phyloP scores from a whole-genome alignment of 2,113 vertebrate genomes.

The Nerophis lumbriciformis region DNA sequence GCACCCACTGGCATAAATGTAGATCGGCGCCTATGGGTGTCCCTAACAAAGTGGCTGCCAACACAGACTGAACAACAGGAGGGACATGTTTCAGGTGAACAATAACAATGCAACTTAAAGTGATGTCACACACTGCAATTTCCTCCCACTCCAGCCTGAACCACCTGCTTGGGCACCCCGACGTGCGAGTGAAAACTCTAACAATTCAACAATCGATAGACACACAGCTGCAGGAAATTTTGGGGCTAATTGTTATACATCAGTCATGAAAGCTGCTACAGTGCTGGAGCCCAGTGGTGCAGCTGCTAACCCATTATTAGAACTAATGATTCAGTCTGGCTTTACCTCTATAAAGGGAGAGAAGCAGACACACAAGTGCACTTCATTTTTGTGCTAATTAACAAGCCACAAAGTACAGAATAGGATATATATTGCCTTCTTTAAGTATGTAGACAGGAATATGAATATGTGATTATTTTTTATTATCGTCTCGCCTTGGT shows the following conservation, averaged over 20 bases:
- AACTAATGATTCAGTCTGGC: background rate
- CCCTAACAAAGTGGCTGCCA: background rate
- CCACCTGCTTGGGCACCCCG: slow-evolving; percentile 12
- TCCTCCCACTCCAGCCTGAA: background rate
- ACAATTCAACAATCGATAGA: slow-evolving; percentile 54
- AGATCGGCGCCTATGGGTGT: too few relatives aligned
- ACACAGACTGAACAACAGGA: background rate
- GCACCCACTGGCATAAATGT: too few relatives aligned
- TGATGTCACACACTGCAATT: background rate
- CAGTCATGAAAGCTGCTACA: slow-evolving; percentile 12
- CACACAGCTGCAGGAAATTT: slow-evolving; percentile 19
- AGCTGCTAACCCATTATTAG: slow-evolving; percentile 8
- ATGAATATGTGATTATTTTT: background rate
- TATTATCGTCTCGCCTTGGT: background rate
- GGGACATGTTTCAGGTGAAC: background rate
- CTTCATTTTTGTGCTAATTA: background rate
- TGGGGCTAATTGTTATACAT: slow-evolving; percentile 17
- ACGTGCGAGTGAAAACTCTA: slow-evolving; percentile 30
- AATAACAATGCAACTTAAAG: background rate
- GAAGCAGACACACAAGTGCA: background rate
- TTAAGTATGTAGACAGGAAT: background rate
- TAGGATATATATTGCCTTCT: background rate
- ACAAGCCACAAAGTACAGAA: slow-evolving; percentile 2
- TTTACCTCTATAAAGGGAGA: background rate
- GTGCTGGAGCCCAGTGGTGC: background rate